Conservation (phyloP, 30 jellyfish, hydroid and myxozoan genomes). For the Cassiopea xamachana region DNA sequence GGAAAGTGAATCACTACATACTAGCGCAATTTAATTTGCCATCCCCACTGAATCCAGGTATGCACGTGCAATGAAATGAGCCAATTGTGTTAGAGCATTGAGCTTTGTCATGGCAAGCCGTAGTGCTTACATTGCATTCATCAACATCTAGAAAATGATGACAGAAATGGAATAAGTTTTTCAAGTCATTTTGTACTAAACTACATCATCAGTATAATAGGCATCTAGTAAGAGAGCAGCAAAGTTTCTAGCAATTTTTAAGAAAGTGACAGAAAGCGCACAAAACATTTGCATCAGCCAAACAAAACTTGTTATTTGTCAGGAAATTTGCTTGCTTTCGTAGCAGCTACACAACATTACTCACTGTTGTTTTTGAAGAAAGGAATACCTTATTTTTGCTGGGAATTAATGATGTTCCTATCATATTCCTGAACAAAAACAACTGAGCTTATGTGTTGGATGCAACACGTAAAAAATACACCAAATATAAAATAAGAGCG, state of each 20-base stretch:
- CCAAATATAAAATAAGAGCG: not conserved
- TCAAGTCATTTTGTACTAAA: not conserved
- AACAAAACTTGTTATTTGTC: not conserved
- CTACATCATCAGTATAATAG: not conserved
- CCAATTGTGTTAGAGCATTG: slow-evolving; percentile 6
- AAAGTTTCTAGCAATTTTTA: no score
- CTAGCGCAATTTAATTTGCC: not conserved
- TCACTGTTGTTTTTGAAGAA: not conserved
- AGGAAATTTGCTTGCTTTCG: not conserved
- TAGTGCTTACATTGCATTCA: not conserved
- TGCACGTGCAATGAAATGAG: slow-evolving; percentile 7
- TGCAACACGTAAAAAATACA: not conserved
- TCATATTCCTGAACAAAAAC: not conserved
- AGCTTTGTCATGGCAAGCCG: not conserved
- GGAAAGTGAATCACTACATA: not conserved
- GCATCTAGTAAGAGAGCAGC: not conserved
- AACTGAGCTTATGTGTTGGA: not conserved
- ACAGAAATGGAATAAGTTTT: no score
- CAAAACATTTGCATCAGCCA: not conserved
- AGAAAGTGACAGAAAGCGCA: not conserved
- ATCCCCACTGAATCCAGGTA: slow-evolving; percentile 20
- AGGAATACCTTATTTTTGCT: not conserved
- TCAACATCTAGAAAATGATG: not conserved
- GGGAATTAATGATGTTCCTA: not conserved
- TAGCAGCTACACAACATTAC: not conserved